A percentile compares a stretch with the other conserved stretches of the same genome.
These are phyloP conservation scores for Parazoanthus atlanticus DNA, from an alignment of 92 coral and sea anemone species.

Conservation along the genomic window DNA sequence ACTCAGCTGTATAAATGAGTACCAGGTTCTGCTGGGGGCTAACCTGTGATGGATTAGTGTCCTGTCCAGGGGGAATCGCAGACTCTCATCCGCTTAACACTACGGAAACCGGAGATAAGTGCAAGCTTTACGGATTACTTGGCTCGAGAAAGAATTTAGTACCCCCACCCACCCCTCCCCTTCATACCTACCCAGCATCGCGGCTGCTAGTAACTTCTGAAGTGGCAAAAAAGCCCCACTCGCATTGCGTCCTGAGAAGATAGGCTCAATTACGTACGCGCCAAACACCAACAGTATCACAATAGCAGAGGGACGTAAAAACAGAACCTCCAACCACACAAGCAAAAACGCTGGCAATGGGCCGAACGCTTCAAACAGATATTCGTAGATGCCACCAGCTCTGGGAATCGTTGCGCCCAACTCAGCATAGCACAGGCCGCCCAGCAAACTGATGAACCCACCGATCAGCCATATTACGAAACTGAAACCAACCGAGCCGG, in stretches of 20 bases:
- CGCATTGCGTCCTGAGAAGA: constrained; percentile 42
- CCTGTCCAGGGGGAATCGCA: too few relatives aligned
- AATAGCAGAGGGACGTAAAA: constrained; percentile 37
- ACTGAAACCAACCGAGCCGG: constrained; percentile 54
- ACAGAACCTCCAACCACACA: constrained; percentile 46
- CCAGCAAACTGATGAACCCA: constrained; percentile 46
- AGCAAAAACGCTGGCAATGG: constrained; percentile 47
- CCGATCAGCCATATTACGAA: constrained; percentile 46
- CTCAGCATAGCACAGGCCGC: constrained; percentile 49
- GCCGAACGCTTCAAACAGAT: constrained; percentile 47
- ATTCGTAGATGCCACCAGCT: constrained; percentile 48
- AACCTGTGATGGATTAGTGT: too few relatives aligned
- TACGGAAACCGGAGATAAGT: too few relatives aligned
- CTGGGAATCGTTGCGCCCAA: constrained; percentile 47
- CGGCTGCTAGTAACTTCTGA: constrained; percentile 48
- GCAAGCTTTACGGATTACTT: too few relatives aligned
- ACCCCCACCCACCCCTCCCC: background rate
- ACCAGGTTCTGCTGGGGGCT: too few relatives aligned
- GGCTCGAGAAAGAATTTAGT: too few relatives aligned
- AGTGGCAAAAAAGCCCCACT: constrained; percentile 29
- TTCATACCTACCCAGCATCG: constrained; percentile 34
- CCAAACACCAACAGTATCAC: constrained; percentile 48
- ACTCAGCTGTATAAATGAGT: too few relatives aligned
- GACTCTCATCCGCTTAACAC: too few relatives aligned
- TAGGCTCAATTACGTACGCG: constrained; percentile 38